Conservation (phyloP, 2,113 vertebrate genomes). For the Ptychochromis oligacanthus region DNA sequence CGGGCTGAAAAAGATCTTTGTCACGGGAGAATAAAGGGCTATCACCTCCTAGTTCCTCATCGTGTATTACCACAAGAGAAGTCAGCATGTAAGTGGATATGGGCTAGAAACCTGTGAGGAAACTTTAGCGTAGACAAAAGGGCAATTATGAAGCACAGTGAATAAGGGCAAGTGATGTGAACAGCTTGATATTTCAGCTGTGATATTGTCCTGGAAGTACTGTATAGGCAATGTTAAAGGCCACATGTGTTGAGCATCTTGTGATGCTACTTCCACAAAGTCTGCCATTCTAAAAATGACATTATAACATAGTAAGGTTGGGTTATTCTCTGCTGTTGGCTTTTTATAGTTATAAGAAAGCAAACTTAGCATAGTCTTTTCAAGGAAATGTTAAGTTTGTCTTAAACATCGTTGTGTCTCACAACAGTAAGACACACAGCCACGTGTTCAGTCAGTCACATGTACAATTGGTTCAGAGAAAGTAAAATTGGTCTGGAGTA, state of each 20-base stretch:
- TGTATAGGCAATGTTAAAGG: constrained; percentile 54
- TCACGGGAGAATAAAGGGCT: constrained; percentile 58
- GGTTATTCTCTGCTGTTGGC: not conserved
- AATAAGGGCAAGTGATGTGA: constrained; percentile 60
- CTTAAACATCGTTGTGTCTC: not conserved
- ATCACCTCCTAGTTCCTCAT: constrained; percentile 29
- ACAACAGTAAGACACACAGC: too few species aligned
- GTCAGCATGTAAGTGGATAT: constrained; percentile 73
- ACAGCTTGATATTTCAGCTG: constrained; percentile 53
- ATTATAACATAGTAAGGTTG: not conserved
- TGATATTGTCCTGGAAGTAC: constrained; percentile 32
- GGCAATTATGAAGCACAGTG: constrained; percentile 44
- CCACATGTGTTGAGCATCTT: constrained; percentile 28
- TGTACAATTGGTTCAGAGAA: not conserved
- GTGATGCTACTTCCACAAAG: constrained; percentile 26
- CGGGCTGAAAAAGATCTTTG: constrained; percentile 64
- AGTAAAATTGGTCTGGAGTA: not conserved
- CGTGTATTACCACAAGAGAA: constrained; percentile 57
- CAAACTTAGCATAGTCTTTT: not conserved
- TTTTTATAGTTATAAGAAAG: too few species aligned
- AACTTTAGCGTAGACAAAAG: constrained; percentile 66
- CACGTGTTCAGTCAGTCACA: not conserved
- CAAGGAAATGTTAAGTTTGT: not conserved
- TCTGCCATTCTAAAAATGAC: not conserved
- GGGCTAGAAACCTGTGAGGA: constrained; percentile 45